Conservation (phyloP, 2,888 invertebrate genomes). For the Zygaena filipendulae region DNA sequence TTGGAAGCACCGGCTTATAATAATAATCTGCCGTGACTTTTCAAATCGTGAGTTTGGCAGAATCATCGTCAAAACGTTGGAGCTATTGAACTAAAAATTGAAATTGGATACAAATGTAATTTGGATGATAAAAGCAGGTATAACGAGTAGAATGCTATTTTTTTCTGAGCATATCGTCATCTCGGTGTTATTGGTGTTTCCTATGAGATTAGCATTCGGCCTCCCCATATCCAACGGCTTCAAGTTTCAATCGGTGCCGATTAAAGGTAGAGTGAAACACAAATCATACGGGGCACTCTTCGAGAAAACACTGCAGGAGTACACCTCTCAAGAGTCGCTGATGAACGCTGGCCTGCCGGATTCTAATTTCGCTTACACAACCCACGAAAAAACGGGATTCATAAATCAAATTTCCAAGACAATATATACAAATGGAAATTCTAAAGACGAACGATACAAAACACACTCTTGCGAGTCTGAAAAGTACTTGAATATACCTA, state of each 20-base stretch:
- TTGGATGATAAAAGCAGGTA: too few relatives aligned
- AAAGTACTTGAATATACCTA: slow-evolving; percentile 34
- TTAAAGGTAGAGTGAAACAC: slow-evolving; percentile 26
- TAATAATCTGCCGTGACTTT: too few relatives aligned
- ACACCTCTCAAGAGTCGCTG: slow-evolving; percentile 11
- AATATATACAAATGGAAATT: slow-evolving; percentile 20
- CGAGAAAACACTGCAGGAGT: slow-evolving; percentile 31
- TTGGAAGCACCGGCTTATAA: too few relatives aligned
- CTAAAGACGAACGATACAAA: slow-evolving; percentile 10
- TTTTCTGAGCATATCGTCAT: too few relatives aligned
- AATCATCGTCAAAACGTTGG: too few relatives aligned
- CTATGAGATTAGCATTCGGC: too few relatives aligned
- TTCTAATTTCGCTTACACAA: slow-evolving; percentile 20
- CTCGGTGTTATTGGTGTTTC: too few relatives aligned
- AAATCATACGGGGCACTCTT: slow-evolving; percentile 28
- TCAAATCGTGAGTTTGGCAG: too few relatives aligned
- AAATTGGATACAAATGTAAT: too few relatives aligned
- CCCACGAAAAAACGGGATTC: slow-evolving; percentile 23
- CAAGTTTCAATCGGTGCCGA: slow-evolving; percentile 27
- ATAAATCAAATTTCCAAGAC: slow-evolving; percentile 36
- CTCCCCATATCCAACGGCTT: slow-evolving; percentile 38
- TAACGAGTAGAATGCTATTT: too few relatives aligned
- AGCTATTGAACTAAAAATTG: too few relatives aligned
- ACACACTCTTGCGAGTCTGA: slow-evolving; percentile 9
- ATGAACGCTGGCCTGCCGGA: slow-evolving; percentile 21